Evolutionary conservation across 2,797 vertebrate species (phyloP).

Genomic region (Lepus townsendii): DNA sequence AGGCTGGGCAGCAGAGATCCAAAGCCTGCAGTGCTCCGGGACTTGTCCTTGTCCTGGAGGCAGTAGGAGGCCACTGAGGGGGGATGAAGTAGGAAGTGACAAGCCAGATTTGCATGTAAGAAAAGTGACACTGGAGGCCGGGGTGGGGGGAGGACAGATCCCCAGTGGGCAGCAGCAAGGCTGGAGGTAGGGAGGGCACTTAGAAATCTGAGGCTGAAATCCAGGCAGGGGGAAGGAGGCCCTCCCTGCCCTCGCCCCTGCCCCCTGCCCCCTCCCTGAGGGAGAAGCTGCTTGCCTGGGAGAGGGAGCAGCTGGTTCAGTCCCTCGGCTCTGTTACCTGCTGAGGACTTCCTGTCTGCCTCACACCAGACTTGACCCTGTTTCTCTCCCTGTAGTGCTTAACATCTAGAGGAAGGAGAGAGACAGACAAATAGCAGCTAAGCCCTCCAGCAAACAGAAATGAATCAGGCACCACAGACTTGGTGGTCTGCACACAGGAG

Average conservation of each 20-base stretch:
- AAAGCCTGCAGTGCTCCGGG: neutral
- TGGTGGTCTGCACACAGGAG: neutral
- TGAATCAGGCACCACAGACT: neutral
- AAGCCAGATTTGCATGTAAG: neutral
- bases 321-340: neutral
- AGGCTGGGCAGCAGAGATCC: neutral
- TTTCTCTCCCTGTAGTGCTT: too few relatives aligned
- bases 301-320: neutral
- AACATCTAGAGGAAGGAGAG: neutral
- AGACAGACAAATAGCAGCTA: too few relatives aligned
- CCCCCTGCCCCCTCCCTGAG: fast-evolving
- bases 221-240: neutral
- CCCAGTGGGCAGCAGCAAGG: neutral
- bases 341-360: neutral
- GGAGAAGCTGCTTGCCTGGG: neutral
- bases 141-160: neutral
- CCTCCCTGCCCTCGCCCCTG: too few relatives aligned
- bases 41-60: neutral
- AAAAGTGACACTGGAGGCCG: neutral
- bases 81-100: neutral
- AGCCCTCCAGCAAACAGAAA: neutral
- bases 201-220: neutral
- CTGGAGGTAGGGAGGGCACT: neutral
- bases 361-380: neutral
- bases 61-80: neutral